phyloP scores from a whole-genome alignment of 2,797 vertebrate genomes.

The Lithobates sylvaticus region DNA sequence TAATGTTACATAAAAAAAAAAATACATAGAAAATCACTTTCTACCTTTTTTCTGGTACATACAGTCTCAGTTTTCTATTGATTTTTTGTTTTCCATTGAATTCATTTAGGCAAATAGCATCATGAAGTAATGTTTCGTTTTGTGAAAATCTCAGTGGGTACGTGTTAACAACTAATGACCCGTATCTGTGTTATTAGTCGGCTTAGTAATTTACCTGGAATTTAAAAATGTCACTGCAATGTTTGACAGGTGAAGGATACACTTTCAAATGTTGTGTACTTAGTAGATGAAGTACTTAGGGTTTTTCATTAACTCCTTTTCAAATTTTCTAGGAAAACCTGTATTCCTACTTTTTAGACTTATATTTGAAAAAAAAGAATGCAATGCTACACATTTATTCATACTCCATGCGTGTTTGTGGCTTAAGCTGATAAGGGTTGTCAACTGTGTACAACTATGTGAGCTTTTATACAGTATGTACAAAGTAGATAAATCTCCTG shows the following conservation, averaged over 20 bases:
- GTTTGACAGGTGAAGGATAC: conserved; percentile 20
- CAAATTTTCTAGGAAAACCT: neutral
- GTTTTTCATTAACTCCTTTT: neutral
- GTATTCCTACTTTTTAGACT: neutral
- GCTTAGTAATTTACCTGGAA: conserved; percentile 19
- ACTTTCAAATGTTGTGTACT: neutral
- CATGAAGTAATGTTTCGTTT: neutral
- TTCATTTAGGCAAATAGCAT: neutral
- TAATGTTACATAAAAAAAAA: neutral
- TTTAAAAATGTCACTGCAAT: neutral
- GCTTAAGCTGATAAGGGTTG: neutral
- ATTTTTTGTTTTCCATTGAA: too few relatives aligned
- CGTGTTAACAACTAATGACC: neutral
- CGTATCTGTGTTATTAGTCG: neutral
- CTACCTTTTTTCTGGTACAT: neutral
- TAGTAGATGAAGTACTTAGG: neutral
- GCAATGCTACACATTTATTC: neutral
- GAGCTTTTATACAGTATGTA: too few relatives aligned
- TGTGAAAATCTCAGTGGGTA: neutral
- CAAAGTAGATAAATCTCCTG: too few relatives aligned
- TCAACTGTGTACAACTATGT: neutral
- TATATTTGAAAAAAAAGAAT: neutral
- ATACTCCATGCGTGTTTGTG: neutral
- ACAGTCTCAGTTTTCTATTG: too few relatives aligned
- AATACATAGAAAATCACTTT: neutral